Conservation (phyloP, 2,113 vertebrate species). For the Channa argus region DNA sequence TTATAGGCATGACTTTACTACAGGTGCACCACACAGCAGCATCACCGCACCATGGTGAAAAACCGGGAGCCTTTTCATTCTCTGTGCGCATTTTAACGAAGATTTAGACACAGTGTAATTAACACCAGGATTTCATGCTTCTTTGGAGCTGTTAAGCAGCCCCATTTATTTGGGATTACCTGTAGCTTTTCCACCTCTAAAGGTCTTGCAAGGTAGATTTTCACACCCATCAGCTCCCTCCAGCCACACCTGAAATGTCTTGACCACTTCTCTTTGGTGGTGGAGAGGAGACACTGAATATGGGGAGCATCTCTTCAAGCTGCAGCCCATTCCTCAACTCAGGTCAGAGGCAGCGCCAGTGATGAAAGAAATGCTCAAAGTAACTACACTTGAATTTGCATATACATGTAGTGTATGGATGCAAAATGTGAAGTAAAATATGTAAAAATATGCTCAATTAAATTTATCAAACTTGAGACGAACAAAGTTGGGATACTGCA, state of each 20-base stretch:
- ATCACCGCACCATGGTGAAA: neutral
- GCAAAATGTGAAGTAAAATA: too few species aligned
- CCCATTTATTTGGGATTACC: constrained; percentile 3
- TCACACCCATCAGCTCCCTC: neutral
- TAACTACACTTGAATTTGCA: too few species aligned
- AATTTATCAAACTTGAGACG: too few species aligned
- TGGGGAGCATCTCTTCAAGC: too few species aligned
- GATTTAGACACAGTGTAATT: neutral
- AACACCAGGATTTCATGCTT: constrained; percentile 11
- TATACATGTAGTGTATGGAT: too few species aligned
- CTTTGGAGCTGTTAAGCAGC: constrained; percentile 6
- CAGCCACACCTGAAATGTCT: neutral
- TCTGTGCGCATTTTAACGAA: neutral
- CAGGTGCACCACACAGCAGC: constrained; percentile 14
- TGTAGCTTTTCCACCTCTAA: neutral
- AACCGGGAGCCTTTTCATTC: constrained; percentile 6
- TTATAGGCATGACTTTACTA: neutral
- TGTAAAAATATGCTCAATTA: too few species aligned
- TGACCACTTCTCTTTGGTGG: too few species aligned
- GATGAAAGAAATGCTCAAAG: too few species aligned
- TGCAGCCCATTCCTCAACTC: too few species aligned
- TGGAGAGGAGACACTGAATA: too few species aligned
- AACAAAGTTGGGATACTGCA: too few species aligned
- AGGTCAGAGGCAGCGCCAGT: too few species aligned
- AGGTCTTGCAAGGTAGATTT: neutral